Evolutionary conservation across 2,797 vertebrate genomes (phyloP), one percentile per base, ranked within the genome.

Genomic region (Tapera naevia): DNA sequence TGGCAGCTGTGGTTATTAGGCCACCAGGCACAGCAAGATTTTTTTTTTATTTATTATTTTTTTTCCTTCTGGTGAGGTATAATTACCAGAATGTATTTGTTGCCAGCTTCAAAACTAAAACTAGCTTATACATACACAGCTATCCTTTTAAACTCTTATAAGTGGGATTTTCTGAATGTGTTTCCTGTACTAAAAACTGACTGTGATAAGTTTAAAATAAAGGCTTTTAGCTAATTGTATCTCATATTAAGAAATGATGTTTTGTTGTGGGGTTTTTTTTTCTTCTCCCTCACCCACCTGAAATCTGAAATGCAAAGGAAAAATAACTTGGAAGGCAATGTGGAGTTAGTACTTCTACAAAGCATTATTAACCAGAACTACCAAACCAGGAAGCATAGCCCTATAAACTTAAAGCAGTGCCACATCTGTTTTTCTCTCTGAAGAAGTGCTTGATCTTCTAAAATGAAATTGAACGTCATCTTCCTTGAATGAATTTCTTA

Each of bases 391-490:
- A 94, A 45, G 4, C 39, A 53, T 15, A 9, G 1, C 35, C 70
- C 56, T 64, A 17, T 81, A 86, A 86, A 69, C 27, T 75, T 93
- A 88, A 90, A 86, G 62, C 54, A 71, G 11, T 90, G 66, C 64
- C 73, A 74, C 30, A 37, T 95, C 95, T 92, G 23, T 50, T 95
- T 94, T 93, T 62, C 32, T 94, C 53, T 89, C 83, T 93, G 74
- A 96, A 96, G 70, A 93, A 78, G 80, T 80, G 48, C 35, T 95
- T 96, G 76, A 76, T 95, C 73, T 96, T 86, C 51, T 90, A 93
- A 97, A n/a, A 83, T 80, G 57, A 93, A 97, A 84, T 65, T 50
- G 82, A 92, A 92, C 15, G 10, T 51, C 13, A 5, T 76, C 32
- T 80, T 75, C 28, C 25, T 54, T 83, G 48, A 96, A 83, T 83